phyloP scores from a whole-genome alignment of 2,797 vertebrate genomes.

The Gymnoscopelus braueri region DNA sequence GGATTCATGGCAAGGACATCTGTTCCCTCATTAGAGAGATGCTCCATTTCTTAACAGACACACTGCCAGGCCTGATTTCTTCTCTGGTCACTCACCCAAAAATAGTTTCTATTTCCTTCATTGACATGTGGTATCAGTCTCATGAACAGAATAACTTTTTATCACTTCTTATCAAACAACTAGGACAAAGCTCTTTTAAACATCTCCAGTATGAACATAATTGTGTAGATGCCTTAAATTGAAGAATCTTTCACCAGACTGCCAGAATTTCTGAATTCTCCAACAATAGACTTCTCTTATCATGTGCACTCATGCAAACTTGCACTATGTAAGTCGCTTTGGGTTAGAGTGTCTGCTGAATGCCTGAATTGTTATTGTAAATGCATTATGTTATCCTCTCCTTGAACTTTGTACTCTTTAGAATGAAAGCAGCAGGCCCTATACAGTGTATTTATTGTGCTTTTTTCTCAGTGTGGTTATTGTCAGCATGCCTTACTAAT shows the following conservation, averaged over 20 bases:
- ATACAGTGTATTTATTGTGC: not conserved
- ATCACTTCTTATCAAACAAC: conserved; percentile 1
- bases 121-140: conserved; percentile 26
- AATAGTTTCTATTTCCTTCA: conserved; percentile 44
- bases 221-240: not conserved
- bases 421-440: not conserved
- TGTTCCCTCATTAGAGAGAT: conserved; percentile 70
- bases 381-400: too few species aligned
- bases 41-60: conserved; percentile 70
- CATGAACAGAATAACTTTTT: conserved; percentile 7
- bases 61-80: conserved; percentile 60
- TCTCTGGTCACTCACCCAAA: conserved; percentile 56
- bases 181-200: too few species aligned
- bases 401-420: not conserved
- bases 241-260: not conserved
- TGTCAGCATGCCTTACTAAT: not conserved
- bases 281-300: too few species aligned
- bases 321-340: too few species aligned
- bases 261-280: not conserved
- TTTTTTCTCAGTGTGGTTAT: not conserved
- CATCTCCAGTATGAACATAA: too few species aligned
- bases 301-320: too few species aligned
- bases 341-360: too few species aligned
- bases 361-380: too few species aligned
- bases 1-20: conserved; percentile 64